phyloP scores from a whole-genome alignment of 2,888 invertebrate species.

The Hydriomena furcata region DNA sequence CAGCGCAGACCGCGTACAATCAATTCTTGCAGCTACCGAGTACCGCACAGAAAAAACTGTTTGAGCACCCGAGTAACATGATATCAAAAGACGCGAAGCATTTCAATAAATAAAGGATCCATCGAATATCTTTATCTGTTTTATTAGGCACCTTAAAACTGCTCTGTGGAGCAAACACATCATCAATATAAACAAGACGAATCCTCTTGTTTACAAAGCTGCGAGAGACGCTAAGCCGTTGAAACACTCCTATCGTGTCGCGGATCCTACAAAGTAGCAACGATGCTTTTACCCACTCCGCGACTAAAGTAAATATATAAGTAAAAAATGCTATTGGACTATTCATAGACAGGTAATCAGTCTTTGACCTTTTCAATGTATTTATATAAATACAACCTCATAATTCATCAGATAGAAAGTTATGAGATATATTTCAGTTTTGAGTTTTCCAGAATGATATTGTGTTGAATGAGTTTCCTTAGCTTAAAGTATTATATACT shows the following conservation, averaged over 20 bases:
- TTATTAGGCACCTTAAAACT: conserved; percentile 35
- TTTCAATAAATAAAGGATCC: conserved; percentile 66
- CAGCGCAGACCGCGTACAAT: conserved; percentile 75
- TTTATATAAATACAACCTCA: no score
- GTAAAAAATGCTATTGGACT: no score
- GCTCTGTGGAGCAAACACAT: conserved; percentile 43
- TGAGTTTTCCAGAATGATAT: no score
- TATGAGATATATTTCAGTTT: no score
- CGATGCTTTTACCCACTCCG: conserved; percentile 36
- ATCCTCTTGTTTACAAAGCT: conserved; percentile 44
- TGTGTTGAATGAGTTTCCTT: no score
- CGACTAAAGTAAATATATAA: neutral
- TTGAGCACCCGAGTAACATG: conserved; percentile 70
- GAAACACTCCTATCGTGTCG: conserved; percentile 47
- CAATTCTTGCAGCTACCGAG: conserved; percentile 72
- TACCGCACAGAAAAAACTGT: conserved; percentile 68
- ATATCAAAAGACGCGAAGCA: conserved; percentile 65
- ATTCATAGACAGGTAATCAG: neutral
- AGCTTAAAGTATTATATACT: no score
- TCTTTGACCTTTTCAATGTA: neutral
- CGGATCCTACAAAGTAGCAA: conserved; percentile 42
- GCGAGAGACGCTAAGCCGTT: conserved; percentile 43
- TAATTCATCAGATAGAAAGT: no score
- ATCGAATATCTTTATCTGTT: conserved; percentile 43
- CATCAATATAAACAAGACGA: conserved; percentile 43